Percentiles rank a stretch among this genome's conserved stretches.
These are phyloP conservation scores for Menidia beryllina DNA, from an alignment of 2,113 vertebrate genomes.

Conservation along the genomic window DNA sequence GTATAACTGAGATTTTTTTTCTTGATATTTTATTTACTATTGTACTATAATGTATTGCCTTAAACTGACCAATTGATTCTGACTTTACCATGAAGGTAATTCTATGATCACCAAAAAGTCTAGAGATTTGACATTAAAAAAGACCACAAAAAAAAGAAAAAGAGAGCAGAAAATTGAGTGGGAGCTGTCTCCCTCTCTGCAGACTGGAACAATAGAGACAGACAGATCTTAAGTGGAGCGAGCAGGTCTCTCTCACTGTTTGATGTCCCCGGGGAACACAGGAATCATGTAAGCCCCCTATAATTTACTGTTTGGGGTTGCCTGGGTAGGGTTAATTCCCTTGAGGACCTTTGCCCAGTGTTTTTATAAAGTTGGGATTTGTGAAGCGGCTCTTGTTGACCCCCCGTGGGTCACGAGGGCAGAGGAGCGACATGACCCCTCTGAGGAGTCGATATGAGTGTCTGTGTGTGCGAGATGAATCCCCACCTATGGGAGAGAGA, in stretches of 20 bases:
- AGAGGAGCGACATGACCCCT: slow-evolving; percentile 46
- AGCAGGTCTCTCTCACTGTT: slow-evolving; percentile 38
- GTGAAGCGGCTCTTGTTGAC: slow-evolving; percentile 73
- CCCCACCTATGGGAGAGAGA: background rate
- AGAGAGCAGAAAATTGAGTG: slow-evolving; percentile 1
- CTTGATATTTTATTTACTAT: too few species aligned
- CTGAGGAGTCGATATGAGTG: slow-evolving; percentile 8
- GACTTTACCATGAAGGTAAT: too few species aligned
- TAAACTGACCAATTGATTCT: too few species aligned
- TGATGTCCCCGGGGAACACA: slow-evolving; percentile 70
- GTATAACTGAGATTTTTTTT: too few species aligned
- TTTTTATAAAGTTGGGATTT: slow-evolving; percentile 74
- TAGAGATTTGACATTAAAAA: too few species aligned
- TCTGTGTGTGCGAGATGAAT: background rate
- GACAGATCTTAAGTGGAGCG: slow-evolving; percentile 59
- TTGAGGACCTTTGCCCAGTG: slow-evolving; percentile 61
- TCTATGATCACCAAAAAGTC: too few species aligned
- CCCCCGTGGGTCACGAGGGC: slow-evolving; percentile 65
- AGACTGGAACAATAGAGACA: slow-evolving; percentile 64
- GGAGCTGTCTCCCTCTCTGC: slow-evolving; percentile 42
- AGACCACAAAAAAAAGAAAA: rapidly evolving
- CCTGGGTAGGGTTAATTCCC: slow-evolving; percentile 73
- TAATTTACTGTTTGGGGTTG: slow-evolving; percentile 75
- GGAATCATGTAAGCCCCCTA: slow-evolving; percentile 67
- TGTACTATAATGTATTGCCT: too few species aligned